phyloP scores from a whole-genome alignment of 92 coral and sea anemone genomes.

The Porites evermanni region DNA sequence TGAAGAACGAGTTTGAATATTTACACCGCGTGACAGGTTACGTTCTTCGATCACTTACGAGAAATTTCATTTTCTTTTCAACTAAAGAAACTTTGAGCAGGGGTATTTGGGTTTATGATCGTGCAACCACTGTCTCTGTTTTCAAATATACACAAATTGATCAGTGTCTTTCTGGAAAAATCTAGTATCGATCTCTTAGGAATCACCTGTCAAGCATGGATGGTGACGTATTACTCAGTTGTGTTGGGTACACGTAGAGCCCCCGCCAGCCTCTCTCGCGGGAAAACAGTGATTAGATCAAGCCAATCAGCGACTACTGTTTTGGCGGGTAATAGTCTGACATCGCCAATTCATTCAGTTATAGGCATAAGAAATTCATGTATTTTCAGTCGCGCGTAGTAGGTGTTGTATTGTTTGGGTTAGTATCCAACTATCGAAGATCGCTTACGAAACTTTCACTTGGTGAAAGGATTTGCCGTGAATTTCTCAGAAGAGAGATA shows the following conservation, averaged over 20 bases:
- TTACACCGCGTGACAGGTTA: too few species aligned
- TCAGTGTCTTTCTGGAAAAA: too few species aligned
- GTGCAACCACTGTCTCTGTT: too few species aligned
- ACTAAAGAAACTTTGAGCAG: too few species aligned
- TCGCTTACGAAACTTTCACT: conserved; percentile 3
- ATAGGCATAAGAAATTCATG: conserved; percentile 17
- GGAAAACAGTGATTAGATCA: background rate
- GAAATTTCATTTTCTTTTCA: too few species aligned
- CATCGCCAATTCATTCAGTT: background rate
- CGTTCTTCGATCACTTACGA: too few species aligned
- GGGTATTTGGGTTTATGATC: too few species aligned
- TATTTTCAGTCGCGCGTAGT: background rate
- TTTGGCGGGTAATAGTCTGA: conserved; percentile 29
- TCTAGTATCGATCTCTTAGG: too few species aligned
- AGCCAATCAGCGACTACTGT: conserved; percentile 27
- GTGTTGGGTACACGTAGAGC: background rate
- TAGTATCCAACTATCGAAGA: conserved; percentile 2
- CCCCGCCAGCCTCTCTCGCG: background rate
- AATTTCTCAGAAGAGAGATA: background rate
- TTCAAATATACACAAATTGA: too few species aligned
- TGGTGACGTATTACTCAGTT: background rate
- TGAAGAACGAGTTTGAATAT: too few species aligned
- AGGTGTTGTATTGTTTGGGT: conserved; percentile 17
- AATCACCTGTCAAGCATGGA: too few species aligned
- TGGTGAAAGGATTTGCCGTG: background rate